Percentiles rank a stretch among this genome's conserved stretches.
phyloP scores from a whole-genome alignment of 2,888 invertebrate species.

The Lycocerus yunnanus region DNA sequence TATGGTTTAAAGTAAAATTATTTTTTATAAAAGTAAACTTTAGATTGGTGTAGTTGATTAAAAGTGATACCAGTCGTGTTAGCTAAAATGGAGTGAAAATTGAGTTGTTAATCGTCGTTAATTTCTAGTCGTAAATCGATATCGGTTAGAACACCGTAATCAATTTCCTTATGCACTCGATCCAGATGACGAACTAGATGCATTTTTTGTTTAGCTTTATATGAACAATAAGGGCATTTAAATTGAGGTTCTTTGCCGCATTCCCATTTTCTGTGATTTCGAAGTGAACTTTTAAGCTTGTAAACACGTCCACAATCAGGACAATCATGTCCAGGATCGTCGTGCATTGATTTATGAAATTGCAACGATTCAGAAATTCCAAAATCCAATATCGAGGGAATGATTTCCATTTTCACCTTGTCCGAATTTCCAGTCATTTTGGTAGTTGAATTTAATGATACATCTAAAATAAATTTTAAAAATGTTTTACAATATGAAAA shows the following conservation, averaged over 20 bases:
- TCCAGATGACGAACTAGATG: constrained; percentile 77
- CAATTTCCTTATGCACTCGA: constrained; percentile 68
- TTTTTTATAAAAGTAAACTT: not conserved
- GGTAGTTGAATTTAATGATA: not conserved
- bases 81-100: not conserved
- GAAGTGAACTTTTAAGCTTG: constrained; percentile 37
- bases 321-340: constrained; percentile 9
- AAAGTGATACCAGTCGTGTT: not conserved
- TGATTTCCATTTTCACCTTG: constrained; percentile 4
- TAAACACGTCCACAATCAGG: constrained; percentile 33
- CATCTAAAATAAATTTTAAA: constrained; percentile 10
- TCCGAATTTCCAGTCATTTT: not conserved
- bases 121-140: constrained; percentile 17
- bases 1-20: too few species aligned
- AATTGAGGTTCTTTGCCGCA: constrained; percentile 38
- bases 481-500: not conserved
- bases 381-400: constrained; percentile 9
- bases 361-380: not conserved
- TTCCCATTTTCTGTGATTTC: constrained; percentile 35
- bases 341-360: not conserved
- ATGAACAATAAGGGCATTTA: constrained; percentile 50
- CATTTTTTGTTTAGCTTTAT: constrained; percentile 51
- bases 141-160: constrained; percentile 15
- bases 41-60: not conserved
- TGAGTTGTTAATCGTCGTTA: not conserved